Conservation (phyloP, 2,888 invertebrate species). For the Scaptomyza cyrtandrae region DNA sequence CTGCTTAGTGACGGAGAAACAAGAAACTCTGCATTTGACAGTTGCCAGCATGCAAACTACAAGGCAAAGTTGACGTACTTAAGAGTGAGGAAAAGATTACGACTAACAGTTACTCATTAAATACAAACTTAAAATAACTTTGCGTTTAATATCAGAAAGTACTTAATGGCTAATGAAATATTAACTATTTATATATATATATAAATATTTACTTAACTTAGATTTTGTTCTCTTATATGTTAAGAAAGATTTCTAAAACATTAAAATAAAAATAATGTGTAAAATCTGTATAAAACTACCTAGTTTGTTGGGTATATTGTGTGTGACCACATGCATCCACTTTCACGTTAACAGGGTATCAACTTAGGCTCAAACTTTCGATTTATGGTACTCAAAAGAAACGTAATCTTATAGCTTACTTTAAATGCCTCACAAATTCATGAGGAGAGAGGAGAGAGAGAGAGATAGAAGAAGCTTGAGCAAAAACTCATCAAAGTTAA, state of each 20-base stretch:
- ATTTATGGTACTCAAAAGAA: slow-evolving; percentile 12
- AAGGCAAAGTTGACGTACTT: not conserved
- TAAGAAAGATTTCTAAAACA: too few species aligned
- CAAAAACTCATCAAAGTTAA: not conserved
- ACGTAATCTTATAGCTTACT: slow-evolving; percentile 27
- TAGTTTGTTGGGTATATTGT: too few species aligned
- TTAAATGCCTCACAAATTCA: slow-evolving; percentile 25
- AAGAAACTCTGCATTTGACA: slow-evolving; percentile 42
- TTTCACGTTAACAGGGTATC: not conserved
- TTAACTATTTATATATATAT: too few species aligned
- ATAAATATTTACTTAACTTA: too few species aligned
- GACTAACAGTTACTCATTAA: not conserved
- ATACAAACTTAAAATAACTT: not conserved
- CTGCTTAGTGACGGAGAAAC: slow-evolving; percentile 50
- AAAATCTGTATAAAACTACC: too few species aligned
- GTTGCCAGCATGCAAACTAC: slow-evolving; percentile 40
- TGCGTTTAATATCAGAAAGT: too few species aligned
- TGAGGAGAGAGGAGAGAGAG: not conserved
- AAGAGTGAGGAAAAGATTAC: not conserved
- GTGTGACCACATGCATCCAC: too few species aligned
- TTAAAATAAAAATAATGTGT: too few species aligned
- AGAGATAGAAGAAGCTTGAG: slow-evolving; percentile 1
- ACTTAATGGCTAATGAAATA: too few species aligned
- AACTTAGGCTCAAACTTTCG: not conserved
- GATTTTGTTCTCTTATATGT: too few species aligned